Conservation (phyloP, 2,113 vertebrate genomes). For the Tonatia bakeri region DNA sequence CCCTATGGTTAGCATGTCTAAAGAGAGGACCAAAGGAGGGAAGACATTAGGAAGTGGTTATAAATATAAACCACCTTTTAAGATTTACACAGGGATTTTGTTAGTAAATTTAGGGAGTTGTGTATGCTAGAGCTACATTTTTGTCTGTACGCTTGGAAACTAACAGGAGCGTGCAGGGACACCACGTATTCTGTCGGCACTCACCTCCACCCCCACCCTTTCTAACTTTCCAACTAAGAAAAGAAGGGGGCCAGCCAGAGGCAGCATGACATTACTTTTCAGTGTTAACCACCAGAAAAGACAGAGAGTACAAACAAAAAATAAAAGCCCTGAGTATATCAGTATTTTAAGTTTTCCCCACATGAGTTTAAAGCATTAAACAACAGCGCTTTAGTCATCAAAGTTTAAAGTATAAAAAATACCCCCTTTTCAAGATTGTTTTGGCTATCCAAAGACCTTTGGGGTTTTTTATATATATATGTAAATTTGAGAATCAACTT, state of each 20-base stretch:
- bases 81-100: slow-evolving; percentile 59
- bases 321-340: background rate
- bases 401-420: background rate
- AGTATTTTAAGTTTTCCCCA: background rate
- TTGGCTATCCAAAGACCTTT: background rate
- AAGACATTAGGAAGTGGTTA: slow-evolving; percentile 52
- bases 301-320: background rate
- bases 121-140: slow-evolving; percentile 31
- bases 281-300: background rate
- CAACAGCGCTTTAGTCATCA: background rate
- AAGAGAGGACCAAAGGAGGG: slow-evolving; percentile 33
- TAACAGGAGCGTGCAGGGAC: slow-evolving; percentile 37
- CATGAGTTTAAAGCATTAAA: background rate
- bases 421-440: background rate
- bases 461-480: too few relatives aligned
- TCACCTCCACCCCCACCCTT: background rate
- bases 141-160: slow-evolving; percentile 14
- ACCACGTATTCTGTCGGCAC: background rate
- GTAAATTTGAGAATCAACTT: background rate
- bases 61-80: slow-evolving; percentile 67
- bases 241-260: background rate
- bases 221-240: slow-evolving; percentile 19
- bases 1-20: slow-evolving; percentile 58
- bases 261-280: background rate
- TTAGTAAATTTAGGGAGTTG: slow-evolving; percentile 67